Percentiles rank a stretch among this genome's conserved stretches.
Conservation (phyloP, 2,797 vertebrate species). For the Danio choprae region DNA sequence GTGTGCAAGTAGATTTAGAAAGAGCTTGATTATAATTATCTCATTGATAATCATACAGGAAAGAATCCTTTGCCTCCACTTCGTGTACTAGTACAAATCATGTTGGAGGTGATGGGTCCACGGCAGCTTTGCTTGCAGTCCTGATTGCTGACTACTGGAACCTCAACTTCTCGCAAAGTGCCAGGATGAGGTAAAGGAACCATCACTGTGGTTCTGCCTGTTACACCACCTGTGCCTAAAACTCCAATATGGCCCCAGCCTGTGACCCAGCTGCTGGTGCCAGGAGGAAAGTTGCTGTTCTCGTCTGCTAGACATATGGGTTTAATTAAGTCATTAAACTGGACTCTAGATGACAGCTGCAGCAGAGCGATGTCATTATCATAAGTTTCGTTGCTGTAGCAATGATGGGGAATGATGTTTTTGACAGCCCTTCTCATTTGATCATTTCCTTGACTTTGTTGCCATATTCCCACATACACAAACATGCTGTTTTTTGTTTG, state of each 20-base stretch:
- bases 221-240: not conserved
- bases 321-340: conserved; percentile 61
- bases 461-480: no score
- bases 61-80: conserved; percentile 59
- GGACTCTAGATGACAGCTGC: conserved; percentile 44
- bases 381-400: conserved; percentile 7
- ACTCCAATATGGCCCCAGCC: conserved; percentile 47
- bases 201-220: not conserved
- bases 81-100: conserved; percentile 60
- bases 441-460: no score
- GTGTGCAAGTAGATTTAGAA: no score
- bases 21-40: no score
- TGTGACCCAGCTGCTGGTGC: conserved; percentile 45
- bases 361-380: conserved; percentile 57
- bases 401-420: conserved; percentile 8
- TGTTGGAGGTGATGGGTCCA: not conserved
- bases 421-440: conserved; percentile 1
- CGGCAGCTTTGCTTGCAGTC: conserved; percentile 26
- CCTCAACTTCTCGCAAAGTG: conserved; percentile 55
- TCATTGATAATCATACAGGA: conserved; percentile 44
- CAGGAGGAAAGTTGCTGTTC: not conserved
- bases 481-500: no score
- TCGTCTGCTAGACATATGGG: conserved; percentile 71
- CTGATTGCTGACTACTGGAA: conserved; percentile 48
- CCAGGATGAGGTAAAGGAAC: conserved; percentile 20